A percentile compares a stretch with the other conserved stretches of the same genome.
Conservation (phyloP, 2,888 invertebrate species). For the Liodrosophila aerea region DNA sequence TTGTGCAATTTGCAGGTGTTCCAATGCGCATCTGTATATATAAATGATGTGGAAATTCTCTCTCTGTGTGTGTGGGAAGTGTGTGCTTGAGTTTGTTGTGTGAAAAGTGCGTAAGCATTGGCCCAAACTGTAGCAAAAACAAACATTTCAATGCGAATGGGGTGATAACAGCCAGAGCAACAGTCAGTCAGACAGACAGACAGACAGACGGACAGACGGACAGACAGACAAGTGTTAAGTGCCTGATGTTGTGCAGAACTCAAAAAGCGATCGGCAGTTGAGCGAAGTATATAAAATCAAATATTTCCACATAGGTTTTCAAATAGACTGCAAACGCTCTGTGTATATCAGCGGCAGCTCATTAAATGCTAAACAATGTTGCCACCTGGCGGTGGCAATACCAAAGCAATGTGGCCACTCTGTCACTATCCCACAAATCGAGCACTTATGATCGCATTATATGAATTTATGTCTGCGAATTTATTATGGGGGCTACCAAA, state of each 20-base stretch:
- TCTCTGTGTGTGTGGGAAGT: constrained; percentile 1
- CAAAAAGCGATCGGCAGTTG: constrained; percentile 30
- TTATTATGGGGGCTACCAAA: constrained; percentile 48
- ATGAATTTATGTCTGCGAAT: constrained; percentile 21
- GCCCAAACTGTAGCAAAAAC: constrained; percentile 48
- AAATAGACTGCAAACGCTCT: constrained; percentile 27
- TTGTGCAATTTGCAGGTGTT: constrained; percentile 76
- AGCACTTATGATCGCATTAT: constrained; percentile 49
- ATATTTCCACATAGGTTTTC: constrained; percentile 67
- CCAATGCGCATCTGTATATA: constrained; percentile 60
- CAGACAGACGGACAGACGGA: not conserved
- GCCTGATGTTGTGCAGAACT: constrained; percentile 62
- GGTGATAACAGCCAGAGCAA: constrained; percentile 56
- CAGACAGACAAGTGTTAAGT: constrained; percentile 39
- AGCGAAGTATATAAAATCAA: constrained; percentile 70
- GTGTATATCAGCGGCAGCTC: constrained; percentile 52
- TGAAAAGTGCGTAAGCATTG: constrained; percentile 66
- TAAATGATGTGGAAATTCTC: constrained; percentile 28
- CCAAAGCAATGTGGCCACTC: not conserved
- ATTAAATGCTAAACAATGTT: constrained; percentile 47
- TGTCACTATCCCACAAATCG: constrained; percentile 59
- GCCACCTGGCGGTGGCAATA: not conserved
- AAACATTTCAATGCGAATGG: constrained; percentile 65
- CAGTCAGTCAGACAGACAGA: constrained; percentile 7
- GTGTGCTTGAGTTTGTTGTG: constrained; percentile 43